Conservation (phyloP, 2,113 vertebrate genomes). For the Cryptomyrus ogoouensis region DNA sequence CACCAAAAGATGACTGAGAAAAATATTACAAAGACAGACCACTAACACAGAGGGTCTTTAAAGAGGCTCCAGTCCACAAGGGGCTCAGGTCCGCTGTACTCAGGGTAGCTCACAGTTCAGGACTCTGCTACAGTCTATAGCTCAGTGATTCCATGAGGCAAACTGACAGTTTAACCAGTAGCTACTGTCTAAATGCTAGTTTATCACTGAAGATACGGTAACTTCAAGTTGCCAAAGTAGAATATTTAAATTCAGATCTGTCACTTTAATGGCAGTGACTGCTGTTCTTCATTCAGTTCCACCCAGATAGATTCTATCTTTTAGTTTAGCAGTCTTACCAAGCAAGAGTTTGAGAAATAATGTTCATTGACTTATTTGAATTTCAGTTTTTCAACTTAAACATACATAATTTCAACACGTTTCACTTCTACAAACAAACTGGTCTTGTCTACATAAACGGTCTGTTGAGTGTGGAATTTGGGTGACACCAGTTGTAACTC, state of each 20-base stretch:
- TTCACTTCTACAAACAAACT: neutral
- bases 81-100: no score
- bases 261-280: neutral
- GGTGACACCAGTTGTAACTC: neutral
- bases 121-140: neutral
- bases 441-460: neutral
- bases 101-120: neutral
- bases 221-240: neutral
- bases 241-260: neutral
- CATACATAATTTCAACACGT: neutral
- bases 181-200: neutral
- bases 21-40: neutral
- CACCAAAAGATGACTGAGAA: neutral
- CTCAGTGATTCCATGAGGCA: neutral
- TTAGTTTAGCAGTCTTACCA: neutral
- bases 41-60: neutral
- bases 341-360: neutral
- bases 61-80: neutral
- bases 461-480: neutral
- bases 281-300: neutral
- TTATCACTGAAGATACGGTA: neutral
- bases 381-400: neutral
- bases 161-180: neutral
- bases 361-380: neutral
- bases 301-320: neutral